Evolutionary conservation across 2,113 vertebrate species (phyloP), one percentile per base, ranked within the genome.

Genomic region (Etheostoma cragini): DNA sequence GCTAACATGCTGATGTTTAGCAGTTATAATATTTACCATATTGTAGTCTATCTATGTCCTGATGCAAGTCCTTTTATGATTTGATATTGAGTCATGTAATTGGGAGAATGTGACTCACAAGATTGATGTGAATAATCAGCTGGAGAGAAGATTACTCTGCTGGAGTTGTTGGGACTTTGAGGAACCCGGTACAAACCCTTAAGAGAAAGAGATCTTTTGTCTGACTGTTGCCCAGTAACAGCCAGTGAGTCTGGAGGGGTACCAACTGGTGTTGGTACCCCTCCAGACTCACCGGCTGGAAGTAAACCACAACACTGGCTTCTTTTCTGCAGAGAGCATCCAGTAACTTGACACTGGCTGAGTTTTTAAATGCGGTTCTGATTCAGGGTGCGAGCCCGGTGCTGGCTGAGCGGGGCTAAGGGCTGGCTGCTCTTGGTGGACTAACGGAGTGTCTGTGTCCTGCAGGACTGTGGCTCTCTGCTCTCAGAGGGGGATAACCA

Each of bases 401-500:
- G 80, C 74, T 38, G 19, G 16, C n/a, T 26, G 64, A 82, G 83
- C 5, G 30, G 78, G 65, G 69, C 66, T 76, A 72, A 76, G 53
- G 76, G 50, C 35, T 70, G n/a, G n/a, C 35, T 74, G 73, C 3
- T 78, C 71, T 84, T 21, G 76, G 62, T 62, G 69, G 61, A 67
- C 78, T 88, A 47, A 86, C 60, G 0, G 24, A 56, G 50, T 89
- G 19, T 86, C 65, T 90, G 95, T 96, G 83, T 91, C 70, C 79
- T 78, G 56, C 90, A 99, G 98, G 98, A 98, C 87, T 99, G 98
- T 66, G 97, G 97, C 26, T 95, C 95, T 46, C 97, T 98, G 78
- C 96, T 99, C 24, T 99, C 98, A 17, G 98, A 99, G 94, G 98
- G 98, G 1, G 98, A 99, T 82, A 98, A 97, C 92, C 98, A 99